Evolutionary conservation across 2,888 invertebrate species (phyloP), one percentile per base, ranked within the genome.

Genomic region (Diogma glabrata): DNA sequence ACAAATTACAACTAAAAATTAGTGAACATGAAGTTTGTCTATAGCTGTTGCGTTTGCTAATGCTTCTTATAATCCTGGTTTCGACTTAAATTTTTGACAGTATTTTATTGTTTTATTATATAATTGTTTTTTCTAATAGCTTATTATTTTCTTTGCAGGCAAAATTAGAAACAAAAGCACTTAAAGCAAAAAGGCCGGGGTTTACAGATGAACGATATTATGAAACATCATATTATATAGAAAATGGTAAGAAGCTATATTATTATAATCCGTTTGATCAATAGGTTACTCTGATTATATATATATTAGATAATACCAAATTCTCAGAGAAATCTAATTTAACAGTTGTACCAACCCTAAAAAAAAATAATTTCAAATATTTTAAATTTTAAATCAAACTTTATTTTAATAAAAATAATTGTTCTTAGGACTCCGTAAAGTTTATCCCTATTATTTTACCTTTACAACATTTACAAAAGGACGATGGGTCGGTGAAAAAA

Each of bases 401-500:
- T 30, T 8, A n/a, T n/a, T n/a, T n/a, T n/a, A n/a, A 43, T 6
- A 22, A 43, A 43, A 12, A 30, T 46, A n/a, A 45, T 10, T 17
- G 58, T 55, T 69, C 73, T 19, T 77, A 91, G 93, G 92, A 60
- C 78, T 95, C 59, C 78, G 95, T 59, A 95, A 96, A 76, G 95
- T 96, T 3, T 93, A 92, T 69, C 96, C 96, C 1, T 96, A 96
- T 74, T 90, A 91, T 72, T 96, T 92, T 75, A 92, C 91, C 54
- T 96, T 94, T 73, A 89, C 91, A 55, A 92, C 94, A 33, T 94
- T 91, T 73, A 92, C 92, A 55, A 96, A 96, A 73, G 92, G 93
- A 8, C 79, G 95, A 61, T 96, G 95, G 95, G 90, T 93, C 3
- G 94, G 93, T 4, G 89, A 90, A 69, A 85, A 85, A 66, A 87